Evolutionary conservation across 2,113 vertebrate genomes (phyloP).

Genomic region (Sebastes schlegelii): DNA sequence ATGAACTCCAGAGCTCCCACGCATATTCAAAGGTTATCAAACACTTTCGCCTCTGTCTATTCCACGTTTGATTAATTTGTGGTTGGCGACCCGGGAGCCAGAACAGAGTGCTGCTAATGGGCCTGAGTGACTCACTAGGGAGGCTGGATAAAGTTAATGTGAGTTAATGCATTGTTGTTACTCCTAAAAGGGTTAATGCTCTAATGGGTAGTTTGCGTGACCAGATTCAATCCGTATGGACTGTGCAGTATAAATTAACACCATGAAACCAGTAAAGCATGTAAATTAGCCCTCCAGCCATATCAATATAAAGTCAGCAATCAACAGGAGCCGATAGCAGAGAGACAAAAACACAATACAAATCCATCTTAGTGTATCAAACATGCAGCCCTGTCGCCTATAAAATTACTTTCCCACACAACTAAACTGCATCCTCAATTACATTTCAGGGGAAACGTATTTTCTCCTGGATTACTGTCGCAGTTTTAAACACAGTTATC

Average conservation of each 20-base stretch:
- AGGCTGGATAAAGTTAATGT: slow-evolving; percentile 36
- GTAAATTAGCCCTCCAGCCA: slow-evolving; percentile 19
- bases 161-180: slow-evolving; percentile 32
- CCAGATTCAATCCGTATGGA: slow-evolving; percentile 10
- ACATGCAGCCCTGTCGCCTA: background rate
- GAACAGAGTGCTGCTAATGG: slow-evolving; percentile 33
- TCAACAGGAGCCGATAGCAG: background rate
- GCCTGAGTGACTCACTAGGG: slow-evolving; percentile 32
- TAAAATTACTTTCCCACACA: no score
- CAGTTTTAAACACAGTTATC: no score
- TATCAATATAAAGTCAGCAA: background rate
- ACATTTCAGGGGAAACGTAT: no score
- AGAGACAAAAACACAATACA: background rate
- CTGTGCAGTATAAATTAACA: slow-evolving; percentile 5
- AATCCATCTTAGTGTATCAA: background rate
- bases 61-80: slow-evolving; percentile 16
- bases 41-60: slow-evolving; percentile 27
- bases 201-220: slow-evolving; percentile 31
- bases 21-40: slow-evolving; percentile 47
- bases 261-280: slow-evolving; percentile 32
- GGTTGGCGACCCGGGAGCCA: background rate
- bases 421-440: no score
- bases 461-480: no score
- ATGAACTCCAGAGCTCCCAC: slow-evolving; percentile 46
- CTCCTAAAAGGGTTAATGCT: slow-evolving; percentile 55